Evolutionary conservation across 2,113 vertebrate genomes (phyloP).

Genomic region (Malurus elegans): DNA sequence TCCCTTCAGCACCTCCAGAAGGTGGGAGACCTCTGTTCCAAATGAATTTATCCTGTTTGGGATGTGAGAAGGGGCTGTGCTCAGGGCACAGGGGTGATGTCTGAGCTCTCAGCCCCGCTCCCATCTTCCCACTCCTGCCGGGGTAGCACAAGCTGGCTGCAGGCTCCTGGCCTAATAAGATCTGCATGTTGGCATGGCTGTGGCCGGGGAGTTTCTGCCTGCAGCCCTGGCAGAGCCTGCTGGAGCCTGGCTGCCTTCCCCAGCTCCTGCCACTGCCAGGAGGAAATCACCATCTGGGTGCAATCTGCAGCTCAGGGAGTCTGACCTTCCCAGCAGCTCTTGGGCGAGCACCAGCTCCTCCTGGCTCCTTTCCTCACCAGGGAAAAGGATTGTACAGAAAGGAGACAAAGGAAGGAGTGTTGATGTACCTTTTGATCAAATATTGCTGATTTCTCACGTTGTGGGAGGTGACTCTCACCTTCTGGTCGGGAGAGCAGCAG

Average conservation of each 20-base stretch:
- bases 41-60: rapidly evolving
- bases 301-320: neutral
- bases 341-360: neutral
- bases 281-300: conserved; percentile 49
- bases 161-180: neutral
- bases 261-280: neutral
- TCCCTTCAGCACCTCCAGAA: neutral
- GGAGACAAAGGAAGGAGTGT: neutral
- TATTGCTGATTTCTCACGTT: neutral
- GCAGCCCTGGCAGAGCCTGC: neutral
- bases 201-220: neutral
- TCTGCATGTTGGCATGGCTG: neutral
- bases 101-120: neutral
- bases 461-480: rapidly evolving
- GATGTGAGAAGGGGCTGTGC: rapidly evolving
- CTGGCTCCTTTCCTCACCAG: neutral
- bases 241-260: conserved; percentile 24
- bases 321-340: neutral
- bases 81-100: rapidly evolving
- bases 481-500: neutral
- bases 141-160: neutral
- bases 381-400: neutral
- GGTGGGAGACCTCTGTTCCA: neutral
- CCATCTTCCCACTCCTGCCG: neutral
- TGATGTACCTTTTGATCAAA: neutral